Conservation (phyloP, 2,113 vertebrate genomes). For the Anoplopoma fimbria region DNA sequence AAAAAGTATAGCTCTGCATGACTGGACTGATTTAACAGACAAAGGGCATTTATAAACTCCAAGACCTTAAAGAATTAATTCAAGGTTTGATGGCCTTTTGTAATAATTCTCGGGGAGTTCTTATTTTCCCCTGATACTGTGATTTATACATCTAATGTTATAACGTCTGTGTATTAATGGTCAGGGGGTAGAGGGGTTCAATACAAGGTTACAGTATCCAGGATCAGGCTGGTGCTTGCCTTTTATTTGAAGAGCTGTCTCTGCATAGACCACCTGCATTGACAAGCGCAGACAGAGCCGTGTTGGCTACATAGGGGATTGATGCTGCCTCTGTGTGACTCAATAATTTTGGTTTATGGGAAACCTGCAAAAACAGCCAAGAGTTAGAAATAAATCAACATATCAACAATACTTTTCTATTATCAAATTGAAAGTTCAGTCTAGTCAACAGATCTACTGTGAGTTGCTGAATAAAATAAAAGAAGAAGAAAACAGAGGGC, state of each 20-base stretch:
- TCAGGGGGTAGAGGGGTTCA: constrained; percentile 4
- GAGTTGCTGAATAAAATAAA: constrained; percentile 37
- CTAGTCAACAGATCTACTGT: not conserved
- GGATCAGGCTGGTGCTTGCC: constrained; percentile 78
- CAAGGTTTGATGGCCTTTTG: not conserved
- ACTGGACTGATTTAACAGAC: constrained; percentile 2
- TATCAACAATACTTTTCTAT: not conserved
- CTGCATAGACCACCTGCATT: constrained; percentile 89
- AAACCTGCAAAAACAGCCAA: constrained; percentile 82
- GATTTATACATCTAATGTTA: not conserved
- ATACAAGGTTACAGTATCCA: not conserved
- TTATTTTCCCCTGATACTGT: not conserved
- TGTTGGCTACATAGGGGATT: constrained; percentile 91
- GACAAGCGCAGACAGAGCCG: constrained; percentile 90
- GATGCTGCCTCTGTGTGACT: constrained; percentile 91
- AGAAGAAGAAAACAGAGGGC: constrained; percentile 31
- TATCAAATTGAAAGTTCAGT: constrained; percentile 3
- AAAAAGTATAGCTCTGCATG: not conserved
- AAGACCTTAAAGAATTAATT: not conserved
- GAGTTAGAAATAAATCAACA: constrained; percentile 9
- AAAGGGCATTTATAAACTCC: constrained; percentile 1
- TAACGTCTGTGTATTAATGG: not conserved
- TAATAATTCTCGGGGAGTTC: not conserved
- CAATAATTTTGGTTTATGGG: constrained; percentile 89
- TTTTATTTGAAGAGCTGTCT: constrained; percentile 87